Evolutionary conservation across 2,888 invertebrate genomes (phyloP).

Genomic region (Hirtodrosophila cameraria): DNA sequence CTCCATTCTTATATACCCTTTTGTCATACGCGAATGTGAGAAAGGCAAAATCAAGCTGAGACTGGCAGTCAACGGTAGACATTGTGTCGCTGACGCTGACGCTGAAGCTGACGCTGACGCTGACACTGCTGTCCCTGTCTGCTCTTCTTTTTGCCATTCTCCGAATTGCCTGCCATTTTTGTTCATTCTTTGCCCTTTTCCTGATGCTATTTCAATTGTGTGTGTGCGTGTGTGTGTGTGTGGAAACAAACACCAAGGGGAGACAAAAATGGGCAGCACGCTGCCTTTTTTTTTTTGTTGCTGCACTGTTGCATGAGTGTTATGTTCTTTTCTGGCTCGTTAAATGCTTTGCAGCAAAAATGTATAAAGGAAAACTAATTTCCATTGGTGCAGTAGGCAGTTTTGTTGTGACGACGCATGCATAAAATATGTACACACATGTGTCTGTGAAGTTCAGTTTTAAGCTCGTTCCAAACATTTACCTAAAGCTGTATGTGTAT

Average conservation of each 20-base stretch:
- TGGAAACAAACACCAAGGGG: conserved; percentile 20
- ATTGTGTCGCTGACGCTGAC: conserved; percentile 50
- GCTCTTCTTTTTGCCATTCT: too few relatives aligned
- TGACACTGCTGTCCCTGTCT: conserved; percentile 7
- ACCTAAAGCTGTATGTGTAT: conserved; percentile 1
- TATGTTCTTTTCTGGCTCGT: conserved; percentile 11
- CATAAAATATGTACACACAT: conserved; percentile 60
- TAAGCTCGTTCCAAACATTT: conserved; percentile 11
- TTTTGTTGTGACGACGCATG: conserved; percentile 59
- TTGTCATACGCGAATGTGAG: not conserved
- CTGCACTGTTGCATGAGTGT: conserved; percentile 40
- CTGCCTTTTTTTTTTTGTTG: conserved; percentile 17
- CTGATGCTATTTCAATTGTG: conserved; percentile 41
- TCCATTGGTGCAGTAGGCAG: conserved; percentile 46
- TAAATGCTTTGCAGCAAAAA: conserved; percentile 46
- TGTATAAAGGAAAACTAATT: conserved; percentile 61
- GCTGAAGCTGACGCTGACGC: not conserved
- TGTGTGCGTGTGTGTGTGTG: conserved; percentile 10
- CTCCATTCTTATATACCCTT: conserved; percentile 14
- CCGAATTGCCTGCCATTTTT: conserved; percentile 8
- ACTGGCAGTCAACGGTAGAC: conserved; percentile 46
- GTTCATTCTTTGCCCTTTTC: conserved; percentile 19
- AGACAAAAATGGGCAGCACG: conserved; percentile 40
- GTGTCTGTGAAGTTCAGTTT: conserved; percentile 26
- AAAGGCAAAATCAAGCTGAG: conserved; percentile 19